Percentiles rank a stretch among this genome's conserved stretches.
Evolutionary conservation across 2,113 vertebrate genomes (phyloP).

Genomic region (Tragelaphus imberbis): DNA sequence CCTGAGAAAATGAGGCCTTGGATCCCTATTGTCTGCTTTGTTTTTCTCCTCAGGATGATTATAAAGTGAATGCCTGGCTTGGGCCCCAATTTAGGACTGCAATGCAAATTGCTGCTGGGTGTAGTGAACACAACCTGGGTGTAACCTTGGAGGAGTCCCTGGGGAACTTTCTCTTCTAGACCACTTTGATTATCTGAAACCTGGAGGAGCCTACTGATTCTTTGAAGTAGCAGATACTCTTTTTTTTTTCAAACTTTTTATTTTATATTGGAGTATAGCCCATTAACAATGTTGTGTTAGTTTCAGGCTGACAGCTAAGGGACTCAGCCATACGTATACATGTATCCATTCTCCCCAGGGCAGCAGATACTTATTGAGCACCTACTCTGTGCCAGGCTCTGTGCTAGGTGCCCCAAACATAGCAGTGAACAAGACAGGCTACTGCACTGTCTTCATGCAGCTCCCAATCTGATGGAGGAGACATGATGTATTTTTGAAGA

Average conservation of each 20-base stretch:
- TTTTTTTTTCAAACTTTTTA: neutral
- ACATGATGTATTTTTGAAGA: neutral
- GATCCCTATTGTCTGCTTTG: conserved; percentile 61
- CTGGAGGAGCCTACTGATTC: neutral
- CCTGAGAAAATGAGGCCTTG: conserved; percentile 52
- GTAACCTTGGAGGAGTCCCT: neutral
- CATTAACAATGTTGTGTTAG: neutral
- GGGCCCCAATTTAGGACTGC: neutral
- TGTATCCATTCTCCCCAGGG: neutral
- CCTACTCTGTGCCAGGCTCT: neutral
- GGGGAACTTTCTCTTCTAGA: neutral
- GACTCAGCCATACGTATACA: neutral
- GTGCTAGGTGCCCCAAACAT: neutral
- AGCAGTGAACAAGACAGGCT: neutral
- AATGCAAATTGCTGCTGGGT: conserved; percentile 18
- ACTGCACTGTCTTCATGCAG: neutral
- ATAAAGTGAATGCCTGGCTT: conserved; percentile 59
- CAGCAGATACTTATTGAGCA: neutral
- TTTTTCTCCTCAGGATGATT: conserved; percentile 57
- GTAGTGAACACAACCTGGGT: neutral
- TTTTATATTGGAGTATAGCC: neutral
- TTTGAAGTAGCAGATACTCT: neutral
- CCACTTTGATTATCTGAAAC: neutral
- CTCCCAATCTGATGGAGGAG: neutral
- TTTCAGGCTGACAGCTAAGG: neutral